These are phyloP conservation scores for Musca domestica DNA, from an alignment of 1,140 invertebrate species.

Conservation along the genomic window DNA sequence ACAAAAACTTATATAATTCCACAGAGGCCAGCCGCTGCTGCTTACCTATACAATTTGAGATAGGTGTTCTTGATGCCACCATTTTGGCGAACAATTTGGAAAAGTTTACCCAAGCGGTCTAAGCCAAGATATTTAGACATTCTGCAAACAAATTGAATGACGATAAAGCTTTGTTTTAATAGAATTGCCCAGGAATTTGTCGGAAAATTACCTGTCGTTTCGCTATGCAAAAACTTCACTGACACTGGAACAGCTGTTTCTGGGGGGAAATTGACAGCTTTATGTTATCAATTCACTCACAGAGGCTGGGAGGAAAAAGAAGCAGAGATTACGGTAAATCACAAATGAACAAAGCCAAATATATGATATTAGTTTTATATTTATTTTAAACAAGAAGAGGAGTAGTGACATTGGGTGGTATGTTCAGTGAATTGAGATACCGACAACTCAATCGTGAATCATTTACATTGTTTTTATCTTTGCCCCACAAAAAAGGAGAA, in stretches of 20 bases:
- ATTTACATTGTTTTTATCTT: conserved; percentile 35
- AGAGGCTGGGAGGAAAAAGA: too few species aligned
- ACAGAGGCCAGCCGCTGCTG: neutral
- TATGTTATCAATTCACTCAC: too few species aligned
- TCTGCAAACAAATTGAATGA: conserved; percentile 30
- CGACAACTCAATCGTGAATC: conserved; percentile 7
- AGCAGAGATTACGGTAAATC: too few species aligned
- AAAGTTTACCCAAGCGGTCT: conserved; percentile 69
- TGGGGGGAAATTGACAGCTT: neutral
- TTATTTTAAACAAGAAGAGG: too few species aligned
- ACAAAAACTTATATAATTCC: conserved; percentile 8
- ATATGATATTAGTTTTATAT: too few species aligned
- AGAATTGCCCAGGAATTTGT: neutral
- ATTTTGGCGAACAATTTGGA: conserved; percentile 70
- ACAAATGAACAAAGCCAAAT: too few species aligned
- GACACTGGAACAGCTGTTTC: neutral
- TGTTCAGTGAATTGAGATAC: neutral
- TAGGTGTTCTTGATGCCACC: conserved; percentile 72
- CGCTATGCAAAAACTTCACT: neutral
- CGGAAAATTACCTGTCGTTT: neutral
- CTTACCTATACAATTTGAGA: conserved; percentile 73
- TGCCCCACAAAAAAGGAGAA: conserved; percentile 20
- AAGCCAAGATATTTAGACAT: conserved; percentile 69
- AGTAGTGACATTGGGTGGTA: too few species aligned
- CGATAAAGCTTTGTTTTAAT: too few species aligned